Base-by-base conservation (phyloP, 92 coral and sea anemone species). In the Porites evermanni region DNA sequence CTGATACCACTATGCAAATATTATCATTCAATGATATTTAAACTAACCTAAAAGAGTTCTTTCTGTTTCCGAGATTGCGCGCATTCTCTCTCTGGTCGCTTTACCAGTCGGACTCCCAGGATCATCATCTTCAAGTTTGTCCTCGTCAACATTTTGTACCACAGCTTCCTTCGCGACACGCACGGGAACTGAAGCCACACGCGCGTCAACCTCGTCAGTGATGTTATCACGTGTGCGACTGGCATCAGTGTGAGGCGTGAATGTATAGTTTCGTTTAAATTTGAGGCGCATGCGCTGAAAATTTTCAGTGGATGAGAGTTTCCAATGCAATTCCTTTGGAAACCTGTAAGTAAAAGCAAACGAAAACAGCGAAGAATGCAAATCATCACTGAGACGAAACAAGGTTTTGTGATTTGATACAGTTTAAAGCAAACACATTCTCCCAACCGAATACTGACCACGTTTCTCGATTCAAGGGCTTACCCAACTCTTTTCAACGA, bases 201-300 rank as follows among this genome's bases (percentile, higher is more conserved):
- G 88, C 67, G 85, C 74, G 75, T 75, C 91, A 66, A 67, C 60
- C 21, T 70, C 88, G 60, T 75, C 84, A 5, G 88, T 67, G 16
- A 86, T 86, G 56, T 87, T 95, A 88, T 97, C 98, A 61, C 97
- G 95, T 69, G 87, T 72, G 32, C 77, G 91, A 64, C 99, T 97
- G 19, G 98, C 99, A 58, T 97, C 99, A 14, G 79, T n/a, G 80
- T 97, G 99, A 47, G 90, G 91, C n/a, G 86, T 89, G 53, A 93
- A 97, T 64, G 92, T 80, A 88, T 89, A 88, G 89, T 97, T 95
- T n/a, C 78, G 99, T 20, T 94, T 93, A 47, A 97, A 82, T 82
- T 93, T 97, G 54, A 97, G 88, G 54, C 99, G 98, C 99, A 97
- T 97, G 91, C 99, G 96, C 11, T 94, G 96, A 76, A 97, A 95